Conservation (phyloP, 2,888 invertebrate genomes). For the Saturnia pavonia region DNA sequence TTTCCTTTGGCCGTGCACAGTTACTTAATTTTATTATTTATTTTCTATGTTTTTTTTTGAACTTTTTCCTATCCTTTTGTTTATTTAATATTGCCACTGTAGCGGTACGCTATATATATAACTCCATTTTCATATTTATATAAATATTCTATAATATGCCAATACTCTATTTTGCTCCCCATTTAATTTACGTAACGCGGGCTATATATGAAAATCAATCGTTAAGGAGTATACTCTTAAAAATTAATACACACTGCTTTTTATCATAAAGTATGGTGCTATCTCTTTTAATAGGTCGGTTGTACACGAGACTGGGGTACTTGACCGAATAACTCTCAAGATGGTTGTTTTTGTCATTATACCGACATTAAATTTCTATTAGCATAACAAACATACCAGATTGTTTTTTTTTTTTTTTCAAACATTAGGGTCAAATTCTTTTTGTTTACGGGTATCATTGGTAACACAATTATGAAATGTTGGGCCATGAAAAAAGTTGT, state of each 20-base stretch:
- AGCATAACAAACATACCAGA: conserved; percentile 20
- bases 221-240: neutral
- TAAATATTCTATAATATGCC: no score
- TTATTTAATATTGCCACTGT: no score
- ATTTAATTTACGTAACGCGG: no score
- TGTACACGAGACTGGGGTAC: conserved; percentile 12
- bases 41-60: no score
- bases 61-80: no score
- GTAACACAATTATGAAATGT: conserved; percentile 11
- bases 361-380: conserved; percentile 25
- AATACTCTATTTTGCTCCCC: no score
- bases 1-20: no score
- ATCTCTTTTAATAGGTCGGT: conserved; percentile 10
- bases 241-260: neutral
- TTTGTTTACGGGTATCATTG: conserved; percentile 17
- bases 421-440: conserved; percentile 22
- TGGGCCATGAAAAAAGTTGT: neutral
- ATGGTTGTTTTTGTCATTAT: conserved; percentile 22
- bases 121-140: no score
- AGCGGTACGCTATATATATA: no score
- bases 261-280: conserved; percentile 7
- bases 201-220: no score
- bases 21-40: no score
- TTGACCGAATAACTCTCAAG: conserved; percentile 14
- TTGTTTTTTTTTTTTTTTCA: conserved; percentile 19